Percentiles rank a stretch among this genome's conserved stretches.
phyloP scores from a whole-genome alignment of 2,797 vertebrate species.

The Lophius americanus region DNA sequence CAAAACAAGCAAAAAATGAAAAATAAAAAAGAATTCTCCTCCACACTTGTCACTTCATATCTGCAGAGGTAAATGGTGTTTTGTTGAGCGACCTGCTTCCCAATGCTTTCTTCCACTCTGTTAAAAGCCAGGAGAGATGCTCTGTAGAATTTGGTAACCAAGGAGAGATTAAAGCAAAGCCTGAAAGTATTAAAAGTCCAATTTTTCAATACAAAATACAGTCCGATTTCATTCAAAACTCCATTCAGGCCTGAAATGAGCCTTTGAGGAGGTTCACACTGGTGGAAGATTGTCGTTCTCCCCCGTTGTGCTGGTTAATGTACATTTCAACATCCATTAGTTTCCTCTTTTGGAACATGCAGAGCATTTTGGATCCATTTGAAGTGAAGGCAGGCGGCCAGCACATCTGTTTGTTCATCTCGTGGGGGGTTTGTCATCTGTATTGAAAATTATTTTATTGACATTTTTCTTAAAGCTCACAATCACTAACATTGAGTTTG shows the following conservation, averaged over 20 bases:
- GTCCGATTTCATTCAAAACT: constrained; percentile 17
- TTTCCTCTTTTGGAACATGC: constrained; percentile 22
- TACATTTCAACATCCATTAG: constrained; percentile 26
- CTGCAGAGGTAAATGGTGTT: constrained; percentile 20
- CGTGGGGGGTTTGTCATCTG: neutral
- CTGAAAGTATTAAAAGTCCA: constrained; percentile 27
- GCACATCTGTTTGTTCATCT: constrained; percentile 9
- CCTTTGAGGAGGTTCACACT: constrained; percentile 29
- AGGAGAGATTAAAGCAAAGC: constrained; percentile 40
- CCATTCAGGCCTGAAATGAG: constrained; percentile 33
- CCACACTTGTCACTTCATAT: constrained; percentile 20
- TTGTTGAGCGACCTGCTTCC: constrained; percentile 25
- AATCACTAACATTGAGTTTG: constrained; percentile 1
- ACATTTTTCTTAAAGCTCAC: constrained; percentile 27
- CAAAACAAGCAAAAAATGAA: constrained; percentile 12
- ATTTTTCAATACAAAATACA: constrained; percentile 31
- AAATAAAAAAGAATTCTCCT: neutral
- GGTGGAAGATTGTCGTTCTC: constrained; percentile 26
- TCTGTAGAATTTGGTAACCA: constrained; percentile 35
- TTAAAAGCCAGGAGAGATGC: constrained; percentile 32
- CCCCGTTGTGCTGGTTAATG: constrained; percentile 25
- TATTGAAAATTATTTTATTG: neutral
- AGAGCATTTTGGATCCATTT: constrained; percentile 3
- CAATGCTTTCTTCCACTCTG: constrained; percentile 12
- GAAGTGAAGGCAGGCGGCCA: constrained; percentile 16